phyloP scores from a whole-genome alignment of 2,888 invertebrate species.

The Euplexia lucipara region DNA sequence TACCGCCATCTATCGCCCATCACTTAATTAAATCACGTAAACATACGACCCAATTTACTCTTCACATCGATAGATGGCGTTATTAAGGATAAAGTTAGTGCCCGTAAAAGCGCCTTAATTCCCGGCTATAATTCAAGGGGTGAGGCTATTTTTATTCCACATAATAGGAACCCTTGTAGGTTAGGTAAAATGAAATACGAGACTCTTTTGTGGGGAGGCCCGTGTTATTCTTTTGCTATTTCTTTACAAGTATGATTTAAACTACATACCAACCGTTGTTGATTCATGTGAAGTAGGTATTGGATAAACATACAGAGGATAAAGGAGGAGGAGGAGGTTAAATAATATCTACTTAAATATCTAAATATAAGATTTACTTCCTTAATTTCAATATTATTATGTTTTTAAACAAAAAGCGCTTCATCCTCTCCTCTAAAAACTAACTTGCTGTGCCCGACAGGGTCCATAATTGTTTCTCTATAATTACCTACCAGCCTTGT shows the following conservation, averaged over 20 bases:
- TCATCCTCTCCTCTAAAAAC: too few relatives aligned
- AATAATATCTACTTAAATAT: not conserved
- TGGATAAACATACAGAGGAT: too few relatives aligned
- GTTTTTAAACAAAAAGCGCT: too few relatives aligned
- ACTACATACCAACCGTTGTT: constrained; percentile 2
- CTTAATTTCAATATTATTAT: too few relatives aligned
- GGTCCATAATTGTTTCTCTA: too few relatives aligned
- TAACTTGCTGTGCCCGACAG: too few relatives aligned
- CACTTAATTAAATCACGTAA: constrained; percentile 38
- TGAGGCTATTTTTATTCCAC: constrained; percentile 59
- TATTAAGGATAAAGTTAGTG: constrained; percentile 52
- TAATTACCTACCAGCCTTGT: too few relatives aligned
- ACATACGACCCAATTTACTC: constrained; percentile 42
- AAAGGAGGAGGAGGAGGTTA: too few relatives aligned
- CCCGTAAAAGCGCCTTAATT: constrained; percentile 53
- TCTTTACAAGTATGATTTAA: constrained; percentile 24
- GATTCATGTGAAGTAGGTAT: too few relatives aligned
- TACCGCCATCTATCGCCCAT: constrained; percentile 33
- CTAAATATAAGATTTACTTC: too few relatives aligned
- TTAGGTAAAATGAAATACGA: constrained; percentile 52
- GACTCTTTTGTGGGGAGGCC: constrained; percentile 32
- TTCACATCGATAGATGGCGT: constrained; percentile 44
- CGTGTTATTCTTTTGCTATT: not conserved
- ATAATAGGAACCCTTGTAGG: constrained; percentile 39
- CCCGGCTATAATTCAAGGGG: constrained; percentile 51